Evolutionary conservation across 2,113 vertebrate genomes (phyloP).

Genomic region (Parus major): DNA sequence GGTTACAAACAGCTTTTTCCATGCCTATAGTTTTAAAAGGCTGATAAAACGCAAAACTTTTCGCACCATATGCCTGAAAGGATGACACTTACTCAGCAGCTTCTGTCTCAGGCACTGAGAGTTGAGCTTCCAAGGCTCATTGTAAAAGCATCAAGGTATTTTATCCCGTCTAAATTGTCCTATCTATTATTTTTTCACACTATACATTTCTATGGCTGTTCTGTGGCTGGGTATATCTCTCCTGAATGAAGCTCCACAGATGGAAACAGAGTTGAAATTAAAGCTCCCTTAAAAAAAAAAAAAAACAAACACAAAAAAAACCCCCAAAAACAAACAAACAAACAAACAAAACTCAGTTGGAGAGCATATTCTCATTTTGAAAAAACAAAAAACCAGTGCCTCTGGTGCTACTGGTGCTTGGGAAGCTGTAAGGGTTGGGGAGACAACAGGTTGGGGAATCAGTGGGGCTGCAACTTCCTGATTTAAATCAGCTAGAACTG

Average conservation of each 20-base stretch:
- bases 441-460: background rate
- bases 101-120: background rate
- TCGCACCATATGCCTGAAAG: slow-evolving; percentile 38
- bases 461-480: background rate
- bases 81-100: slow-evolving; percentile 57
- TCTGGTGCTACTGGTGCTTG: background rate
- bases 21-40: background rate
- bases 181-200: background rate
- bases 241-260: background rate
- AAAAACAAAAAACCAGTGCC: background rate
- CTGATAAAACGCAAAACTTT: background rate
- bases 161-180: background rate
- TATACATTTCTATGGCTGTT: background rate
- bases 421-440: background rate
- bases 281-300: background rate
- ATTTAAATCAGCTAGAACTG: background rate
- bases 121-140: slow-evolving; percentile 17
- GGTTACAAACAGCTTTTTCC: background rate
- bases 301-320: background rate
- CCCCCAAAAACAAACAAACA: background rate
- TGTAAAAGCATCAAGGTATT: background rate
- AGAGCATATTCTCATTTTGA: background rate
- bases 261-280: background rate
- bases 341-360: background rate
- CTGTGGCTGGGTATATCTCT: background rate